Conservation (phyloP, 1,140 invertebrate genomes). For the Nomia melanderi region DNA sequence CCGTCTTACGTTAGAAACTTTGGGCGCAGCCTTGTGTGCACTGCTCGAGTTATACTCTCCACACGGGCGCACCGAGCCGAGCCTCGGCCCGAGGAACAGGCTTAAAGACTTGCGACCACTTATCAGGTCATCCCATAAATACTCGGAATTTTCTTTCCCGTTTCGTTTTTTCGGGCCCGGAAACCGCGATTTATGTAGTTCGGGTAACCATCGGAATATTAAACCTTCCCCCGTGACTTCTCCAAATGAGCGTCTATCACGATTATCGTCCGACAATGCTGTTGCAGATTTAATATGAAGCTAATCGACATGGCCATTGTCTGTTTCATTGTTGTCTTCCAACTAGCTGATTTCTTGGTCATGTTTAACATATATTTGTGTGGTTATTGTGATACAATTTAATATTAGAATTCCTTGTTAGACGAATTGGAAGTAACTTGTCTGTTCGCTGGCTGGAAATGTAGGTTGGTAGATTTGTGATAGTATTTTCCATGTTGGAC, state of each 20-base stretch:
- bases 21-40: slow-evolving; percentile 50
- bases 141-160: neutral
- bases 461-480: too few relatives aligned
- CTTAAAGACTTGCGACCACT: slow-evolving; percentile 43
- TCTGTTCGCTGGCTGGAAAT: too few relatives aligned
- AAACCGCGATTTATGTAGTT: neutral
- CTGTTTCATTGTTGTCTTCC: too few relatives aligned
- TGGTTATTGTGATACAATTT: too few relatives aligned
- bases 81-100: neutral
- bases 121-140: slow-evolving; percentile 15
- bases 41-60: slow-evolving; percentile 27
- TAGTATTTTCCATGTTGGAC: too few relatives aligned
- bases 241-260: neutral
- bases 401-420: too few relatives aligned
- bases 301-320: too few relatives aligned
- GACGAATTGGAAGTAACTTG: too few relatives aligned
- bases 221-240: neutral
- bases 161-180: neutral
- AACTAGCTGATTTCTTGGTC: too few relatives aligned
- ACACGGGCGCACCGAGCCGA: neutral
- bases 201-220: neutral
- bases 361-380: too few relatives aligned
- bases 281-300: neutral
- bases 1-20: slow-evolving; percentile 63
- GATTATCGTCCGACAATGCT: neutral